phyloP scores from a whole-genome alignment of 2,797 vertebrate genomes.

The Pitangus sulphuratus region DNA sequence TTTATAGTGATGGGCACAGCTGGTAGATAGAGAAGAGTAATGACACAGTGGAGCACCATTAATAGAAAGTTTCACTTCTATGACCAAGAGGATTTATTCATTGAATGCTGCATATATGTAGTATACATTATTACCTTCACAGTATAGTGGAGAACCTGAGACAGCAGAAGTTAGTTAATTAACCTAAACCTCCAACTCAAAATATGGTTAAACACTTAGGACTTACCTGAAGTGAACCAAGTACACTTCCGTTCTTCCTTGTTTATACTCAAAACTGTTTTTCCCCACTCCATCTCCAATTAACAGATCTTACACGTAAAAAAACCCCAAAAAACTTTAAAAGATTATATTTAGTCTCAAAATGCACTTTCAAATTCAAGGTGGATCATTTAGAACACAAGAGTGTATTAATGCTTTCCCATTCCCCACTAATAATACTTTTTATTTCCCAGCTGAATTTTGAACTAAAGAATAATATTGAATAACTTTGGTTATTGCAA shows the following conservation, averaged over 20 bases:
- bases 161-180: not conserved
- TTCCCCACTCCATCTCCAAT: accelerated
- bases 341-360: not conserved
- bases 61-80: not conserved
- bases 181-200: not conserved
- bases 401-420: not conserved
- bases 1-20: not conserved
- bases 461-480: not conserved
- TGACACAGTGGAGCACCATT: not conserved
- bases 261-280: not conserved
- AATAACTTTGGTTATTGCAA: not conserved
- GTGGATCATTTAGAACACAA: not conserved
- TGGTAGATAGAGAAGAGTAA: not conserved
- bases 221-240: not conserved
- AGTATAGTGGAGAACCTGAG: not conserved
- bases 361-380: not conserved
- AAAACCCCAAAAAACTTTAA: not conserved
- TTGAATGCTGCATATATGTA: not conserved
- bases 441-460: not conserved
- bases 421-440: not conserved
- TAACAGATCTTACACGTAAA: not conserved
- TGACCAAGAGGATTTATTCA: not conserved
- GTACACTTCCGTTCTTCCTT: not conserved
- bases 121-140: not conserved
- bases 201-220: not conserved